Base-by-base conservation (phyloP, 2,888 invertebrate species). In the Gasteruption jaculator region DNA sequence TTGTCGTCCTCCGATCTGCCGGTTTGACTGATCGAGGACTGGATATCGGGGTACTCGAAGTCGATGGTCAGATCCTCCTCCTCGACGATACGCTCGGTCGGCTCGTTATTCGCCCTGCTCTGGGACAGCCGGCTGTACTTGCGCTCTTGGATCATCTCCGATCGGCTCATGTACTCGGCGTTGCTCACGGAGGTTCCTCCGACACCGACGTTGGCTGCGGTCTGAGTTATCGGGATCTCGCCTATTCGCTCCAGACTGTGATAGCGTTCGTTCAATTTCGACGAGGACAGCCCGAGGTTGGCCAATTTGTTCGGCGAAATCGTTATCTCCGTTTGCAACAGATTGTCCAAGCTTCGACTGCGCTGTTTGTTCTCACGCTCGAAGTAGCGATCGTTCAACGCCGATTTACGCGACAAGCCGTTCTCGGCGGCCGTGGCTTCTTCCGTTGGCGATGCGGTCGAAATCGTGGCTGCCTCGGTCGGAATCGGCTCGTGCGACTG, bases 311-410 rank as follows among this genome's bases (percentile, higher is more conserved):
- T 69, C 2, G 84, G 82, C 2, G 79, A 75, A 34, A 75, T 75
- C 1, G 77, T 75, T n/a, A 72, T 74, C 42, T 70, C 71, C 18
- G 81, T 78, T 48, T 80, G 80, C 6, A 91, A 63, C 1, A 91
- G 72, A 64, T 91, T 91, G 61, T 91, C 91, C 41, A 91, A 71
- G 22, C 90, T 90, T 53, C 85, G 74, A 37, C 89, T 90, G 10
- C 91, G 78, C 5, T 84, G 82, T 72, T 88, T 90, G n/a, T n/a
- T n/a, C 54, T 90, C 88, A 29, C 72, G 74, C 50, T 88, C 90
- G 61, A 92, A 92, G 68, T 92, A 92, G 53, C 92, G 77, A 56
- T 91, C 91, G 61, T 92, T 93, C 2, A 92, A 68, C 0, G 90
- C 90, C 0, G 91, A 91, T 58, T 83, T 86, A 41, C 90, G 72